Base-by-base conservation (phyloP, 2,113 vertebrate genomes). In the Scolopax mira region DNA sequence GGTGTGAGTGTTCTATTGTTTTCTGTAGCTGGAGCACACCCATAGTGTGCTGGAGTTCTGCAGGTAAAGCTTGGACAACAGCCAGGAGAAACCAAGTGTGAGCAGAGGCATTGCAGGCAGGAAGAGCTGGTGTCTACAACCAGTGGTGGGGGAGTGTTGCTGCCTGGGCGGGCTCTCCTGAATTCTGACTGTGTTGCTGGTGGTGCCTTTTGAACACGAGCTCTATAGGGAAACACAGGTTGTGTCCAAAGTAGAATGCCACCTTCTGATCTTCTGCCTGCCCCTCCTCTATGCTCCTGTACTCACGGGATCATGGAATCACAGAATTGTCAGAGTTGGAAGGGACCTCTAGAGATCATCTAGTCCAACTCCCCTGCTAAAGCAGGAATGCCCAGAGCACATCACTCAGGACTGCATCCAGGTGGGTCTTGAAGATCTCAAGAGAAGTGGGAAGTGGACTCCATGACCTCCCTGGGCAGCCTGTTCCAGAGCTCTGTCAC, bases 191-290 rank as follows among this genome's bases (percentile, higher is more conserved):
- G 61, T 1, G 2, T 21, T 69, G 54, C 30, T 74, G 65, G 10
- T 54, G 10, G 44, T 10, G 27, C 35, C 69, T 78, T 1, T 0
- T 3, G 9, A 77, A 54, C 33, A 11, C 0, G 1, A 69, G 51
- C 66, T 73, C 33, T 23, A 6, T 35, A 28, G 37, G 55, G 44
- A 44, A 31, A 30, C 24, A 7, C 57, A 69, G 64, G 7, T 42
- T 55, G 12, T 13, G 13, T 48, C n/a, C 2, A 3, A 54, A 75
- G 24, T 24, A 37, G 18, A 30, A 35, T 48, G 31, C 7, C 21
- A 33, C 31, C 30, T 18, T 88, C 10, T 78, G 24, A 25, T 19
- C 41, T 79, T 62, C 64, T 64, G 12, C 30, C 10, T 74, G 13
- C 15, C 41, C 25, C 7, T 74, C 7, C 24, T 70, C 16, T 90